Conservation (phyloP, 2,888 invertebrate species). For the Ophraella communa region DNA sequence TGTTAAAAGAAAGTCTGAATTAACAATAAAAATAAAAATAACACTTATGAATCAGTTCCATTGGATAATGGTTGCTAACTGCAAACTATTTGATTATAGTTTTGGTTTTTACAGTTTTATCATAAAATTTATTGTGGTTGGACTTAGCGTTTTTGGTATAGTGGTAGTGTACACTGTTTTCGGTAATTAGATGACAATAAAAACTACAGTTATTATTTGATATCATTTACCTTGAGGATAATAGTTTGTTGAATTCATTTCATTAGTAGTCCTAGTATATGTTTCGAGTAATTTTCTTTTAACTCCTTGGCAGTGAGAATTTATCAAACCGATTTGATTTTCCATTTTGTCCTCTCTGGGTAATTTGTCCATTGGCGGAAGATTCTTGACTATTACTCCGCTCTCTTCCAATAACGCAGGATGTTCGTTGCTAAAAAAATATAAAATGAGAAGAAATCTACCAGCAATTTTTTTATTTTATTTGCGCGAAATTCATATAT, state of each 20-base stretch:
- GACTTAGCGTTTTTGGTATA: no score
- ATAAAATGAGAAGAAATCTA: neutral
- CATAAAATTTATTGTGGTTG: no score
- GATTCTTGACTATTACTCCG: conserved; percentile 33
- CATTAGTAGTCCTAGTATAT: conserved; percentile 9
- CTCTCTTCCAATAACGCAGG: conserved; percentile 25
- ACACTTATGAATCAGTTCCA: no score
- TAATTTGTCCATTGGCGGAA: conserved; percentile 21
- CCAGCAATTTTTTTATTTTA: no score
- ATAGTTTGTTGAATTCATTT: neutral
- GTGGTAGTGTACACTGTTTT: no score
- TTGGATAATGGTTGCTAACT: no score
- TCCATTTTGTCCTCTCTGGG: conserved; percentile 27
- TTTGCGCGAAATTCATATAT: no score
- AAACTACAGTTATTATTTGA: neutral
- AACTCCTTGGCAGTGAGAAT: conserved; percentile 52
- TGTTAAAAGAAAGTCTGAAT: no score
- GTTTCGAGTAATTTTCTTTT: conserved; percentile 28
- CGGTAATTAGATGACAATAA: no score
- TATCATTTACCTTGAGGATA: conserved; percentile 7
- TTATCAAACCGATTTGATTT: conserved; percentile 36
- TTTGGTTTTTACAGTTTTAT: no score
- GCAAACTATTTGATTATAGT: no score
- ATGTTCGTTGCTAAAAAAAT: conserved; percentile 2
- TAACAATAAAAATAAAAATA: no score